These are phyloP conservation scores for Atta colombica DNA, from an alignment of 1,140 invertebrate species.

Conservation along the genomic window DNA sequence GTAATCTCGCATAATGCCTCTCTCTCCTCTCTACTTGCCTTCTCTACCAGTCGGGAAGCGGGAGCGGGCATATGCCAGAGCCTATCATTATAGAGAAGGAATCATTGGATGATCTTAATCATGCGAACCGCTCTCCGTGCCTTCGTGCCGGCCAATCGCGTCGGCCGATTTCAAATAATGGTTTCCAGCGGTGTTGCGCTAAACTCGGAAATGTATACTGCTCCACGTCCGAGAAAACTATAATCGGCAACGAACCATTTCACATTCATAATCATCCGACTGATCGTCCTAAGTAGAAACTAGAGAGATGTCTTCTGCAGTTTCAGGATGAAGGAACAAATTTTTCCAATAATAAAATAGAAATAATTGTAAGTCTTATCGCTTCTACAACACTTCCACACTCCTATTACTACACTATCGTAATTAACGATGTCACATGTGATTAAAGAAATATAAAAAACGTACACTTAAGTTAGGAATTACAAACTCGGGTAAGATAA, in stretches of 20 bases:
- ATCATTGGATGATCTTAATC: constrained; percentile 87
- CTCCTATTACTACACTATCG: background rate
- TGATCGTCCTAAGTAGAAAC: constrained; percentile 13
- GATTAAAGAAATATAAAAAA: background rate
- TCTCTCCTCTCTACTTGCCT: constrained; percentile 47
- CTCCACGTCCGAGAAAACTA: constrained; percentile 41
- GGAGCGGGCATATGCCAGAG: constrained; percentile 79
- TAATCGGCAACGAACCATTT: constrained; percentile 41
- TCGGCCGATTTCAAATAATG: constrained; percentile 83
- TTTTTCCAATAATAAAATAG: background rate
- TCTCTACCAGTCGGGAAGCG: constrained; percentile 70
- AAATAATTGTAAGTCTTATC: background rate
- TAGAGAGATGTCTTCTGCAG: background rate
- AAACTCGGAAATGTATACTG: constrained; percentile 71
- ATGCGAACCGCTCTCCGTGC: constrained; percentile 85
- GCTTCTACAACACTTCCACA: background rate
- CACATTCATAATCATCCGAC: constrained; percentile 38
- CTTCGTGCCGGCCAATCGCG: constrained; percentile 84
- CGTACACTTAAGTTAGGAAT: background rate
- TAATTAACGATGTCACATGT: background rate
- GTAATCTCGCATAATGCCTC: constrained; percentile 73
- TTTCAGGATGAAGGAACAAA: background rate
- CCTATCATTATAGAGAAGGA: constrained; percentile 87
- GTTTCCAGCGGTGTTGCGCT: constrained; percentile 78
- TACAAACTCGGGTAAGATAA: background rate